Base-by-base conservation (phyloP, 2,797 vertebrate genomes). In the Smutsia gigantea region DNA sequence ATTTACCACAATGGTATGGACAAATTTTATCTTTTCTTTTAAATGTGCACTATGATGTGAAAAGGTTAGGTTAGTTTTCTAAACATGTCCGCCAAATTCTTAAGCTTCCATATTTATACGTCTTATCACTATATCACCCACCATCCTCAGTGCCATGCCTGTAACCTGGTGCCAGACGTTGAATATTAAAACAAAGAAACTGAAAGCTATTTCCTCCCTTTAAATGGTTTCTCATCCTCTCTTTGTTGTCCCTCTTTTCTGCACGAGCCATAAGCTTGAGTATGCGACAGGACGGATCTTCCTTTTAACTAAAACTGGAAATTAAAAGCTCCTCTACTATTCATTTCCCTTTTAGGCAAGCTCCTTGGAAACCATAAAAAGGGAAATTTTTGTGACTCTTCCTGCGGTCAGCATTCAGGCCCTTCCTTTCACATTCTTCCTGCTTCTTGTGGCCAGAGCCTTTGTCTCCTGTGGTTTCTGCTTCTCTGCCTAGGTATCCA, bases 291-390 rank as follows among this genome's bases (percentile, higher is more conserved):
- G 64, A 61, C 9, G 72, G 15, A 87, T 53, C 69, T 90, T 86
- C 51, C 37, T 89, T 82, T 49, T 64, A 51, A 75, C 69, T 71
- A 88, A 91, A 97, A 71, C 21, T 75, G 34, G 78, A 88, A 93
- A 74, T 27, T 18, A 29, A 87, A 71, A 72, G 72, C 59, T 37
- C 17, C 19, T 78, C 17, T 17, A 39, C 14, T 37, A 66, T 11
- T 83, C 74, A 77, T 71, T 77, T 96, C 78, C 46, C 53, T 86
- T 87, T 94, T 51, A 71, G 64, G 82, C 37, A 39, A 78, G 17
- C 85, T 91, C 88, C 59, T 2, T 21, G 59, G 59, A 93, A 95
- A 89, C 39, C 31, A 49, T 14, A 14, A 29, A 34, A 71, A 89
- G 61, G 74, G 74, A 79, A 37, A 55, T 77, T 90, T 51, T 55